Conservation (phyloP, 2,113 vertebrate genomes). For the Acrocephalus arundinaceus region DNA sequence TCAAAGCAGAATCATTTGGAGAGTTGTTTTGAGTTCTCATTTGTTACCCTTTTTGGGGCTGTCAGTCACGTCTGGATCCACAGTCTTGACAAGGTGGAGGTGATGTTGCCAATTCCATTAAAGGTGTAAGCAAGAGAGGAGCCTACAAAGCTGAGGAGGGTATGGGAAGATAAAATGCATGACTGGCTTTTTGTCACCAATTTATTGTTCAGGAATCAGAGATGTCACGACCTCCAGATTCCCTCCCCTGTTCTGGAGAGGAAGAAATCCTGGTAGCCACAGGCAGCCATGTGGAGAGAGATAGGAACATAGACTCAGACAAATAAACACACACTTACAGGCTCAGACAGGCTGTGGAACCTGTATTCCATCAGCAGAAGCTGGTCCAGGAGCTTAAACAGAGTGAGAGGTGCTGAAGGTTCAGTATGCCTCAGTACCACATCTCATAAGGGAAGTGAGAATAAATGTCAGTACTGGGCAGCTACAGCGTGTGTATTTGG, state of each 20-base stretch:
- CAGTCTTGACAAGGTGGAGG: background rate
- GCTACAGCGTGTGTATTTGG: background rate
- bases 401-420: background rate
- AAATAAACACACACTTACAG: background rate
- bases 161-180: background rate
- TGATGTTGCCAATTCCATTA: background rate
- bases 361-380: background rate
- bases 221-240: background rate
- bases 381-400: background rate
- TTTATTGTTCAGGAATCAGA: background rate
- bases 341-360: background rate
- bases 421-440: background rate
- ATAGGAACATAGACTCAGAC: fast-evolving
- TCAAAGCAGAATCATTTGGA: background rate
- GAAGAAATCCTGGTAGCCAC: background rate
- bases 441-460: background rate
- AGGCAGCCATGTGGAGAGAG: background rate
- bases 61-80: background rate
- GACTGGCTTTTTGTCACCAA: background rate
- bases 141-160: background rate
- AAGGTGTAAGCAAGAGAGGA: background rate
- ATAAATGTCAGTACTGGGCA: background rate
- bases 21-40: background rate
- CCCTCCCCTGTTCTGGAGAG: background rate
- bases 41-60: background rate